Evolutionary conservation across 2,888 invertebrate genomes (phyloP), one percentile per base, ranked within the genome.

Genomic region (Imbricaverruca yamaguchii): DNA sequence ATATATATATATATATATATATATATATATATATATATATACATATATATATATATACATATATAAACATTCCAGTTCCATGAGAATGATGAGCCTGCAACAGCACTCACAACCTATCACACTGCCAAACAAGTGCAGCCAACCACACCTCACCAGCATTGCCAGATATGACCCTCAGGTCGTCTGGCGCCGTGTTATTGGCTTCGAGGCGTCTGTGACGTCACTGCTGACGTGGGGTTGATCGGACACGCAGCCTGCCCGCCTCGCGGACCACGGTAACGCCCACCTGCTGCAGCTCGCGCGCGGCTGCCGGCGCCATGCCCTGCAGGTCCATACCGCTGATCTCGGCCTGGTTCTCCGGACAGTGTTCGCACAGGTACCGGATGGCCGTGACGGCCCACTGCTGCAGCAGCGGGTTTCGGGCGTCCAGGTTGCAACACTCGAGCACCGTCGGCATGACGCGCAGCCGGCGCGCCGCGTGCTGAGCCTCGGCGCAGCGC

Each of bases 341-440:
- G 74, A 74, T 55, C 55, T 53, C 74, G 18, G 21, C 55, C 74
- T 74, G 74, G 21, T 74, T 74, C 74, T 74, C 74, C 18, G 55
- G 74, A 15, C 74, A 74, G 15, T 11, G 21, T 21, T 74, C 74
- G 21, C 74, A 74, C 74, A 74, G 74, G 55, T 74, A 0, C 0
- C 74, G 74, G 53, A 74, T 55, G 21, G 74, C 74, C 55, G 23
- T 18, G 53, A 74, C 74, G 10, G 74, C 74, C 74, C 74, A 74
- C 74, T 74, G 74, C 74, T 74, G 74, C 74, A 74, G 74, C 55
- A 74, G 53, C 55, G 74, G 74, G 55, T 74, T 74, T 9, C 74
- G 53, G 23, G 74, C 74, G 74, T 74, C 74, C 74, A 74, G 74
- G 74, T 74, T 74, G 55, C 74, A 74, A 55, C 74, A 74, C 74